Evolutionary conservation across 1,140 invertebrate species (phyloP), one percentile per base, ranked within the genome.

Genomic region (Orussus abietinus): DNA sequence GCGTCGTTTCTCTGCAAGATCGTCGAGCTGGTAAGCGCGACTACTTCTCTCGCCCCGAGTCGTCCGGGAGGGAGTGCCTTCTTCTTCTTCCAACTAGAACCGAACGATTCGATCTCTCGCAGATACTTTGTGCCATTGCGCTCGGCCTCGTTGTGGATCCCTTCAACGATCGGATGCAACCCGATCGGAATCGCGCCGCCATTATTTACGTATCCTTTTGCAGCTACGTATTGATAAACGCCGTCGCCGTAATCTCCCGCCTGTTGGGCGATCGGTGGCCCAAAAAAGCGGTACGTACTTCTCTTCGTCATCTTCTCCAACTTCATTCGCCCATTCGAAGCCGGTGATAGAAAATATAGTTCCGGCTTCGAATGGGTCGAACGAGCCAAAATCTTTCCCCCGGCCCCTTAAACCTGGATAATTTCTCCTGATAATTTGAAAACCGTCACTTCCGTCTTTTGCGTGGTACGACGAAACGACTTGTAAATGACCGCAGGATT

Each of bases 1-100:
- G 30, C 42, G 1, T 49, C 57, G 1, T 57, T 57, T 32, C 57
- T 55, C 33, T 59, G 57, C 34, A 59, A 59, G 48, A 50, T 59
- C 28, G 45, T 57, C 26, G 51, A 59, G 49, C 28, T 59, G 13
- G 57, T 59, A 49, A 52, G 47, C 45, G 9, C 9, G 15, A n/a
- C 3, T 25, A 25, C 6, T 22, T 12, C 2, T 15, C n/a, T 30
- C 4, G 14, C 15, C 12, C 15, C 10, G 15, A 21, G 25, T 21
- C 21, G 6, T 38, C 5, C 2, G 28, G 6, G 25, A 38, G 22
- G 17, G 4, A 21, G 14, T 26, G 10, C 12, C 13, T 9, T 37
- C 19, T 21, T 5, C n/a, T 13, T 29, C 5, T 12, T 11, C 19
- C 25, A 13, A 30, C 13, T 19, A 11, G 11, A 13, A 37, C 22